phyloP scores from a whole-genome alignment of 2,113 vertebrate species.

The Atherinomorus stipes region DNA sequence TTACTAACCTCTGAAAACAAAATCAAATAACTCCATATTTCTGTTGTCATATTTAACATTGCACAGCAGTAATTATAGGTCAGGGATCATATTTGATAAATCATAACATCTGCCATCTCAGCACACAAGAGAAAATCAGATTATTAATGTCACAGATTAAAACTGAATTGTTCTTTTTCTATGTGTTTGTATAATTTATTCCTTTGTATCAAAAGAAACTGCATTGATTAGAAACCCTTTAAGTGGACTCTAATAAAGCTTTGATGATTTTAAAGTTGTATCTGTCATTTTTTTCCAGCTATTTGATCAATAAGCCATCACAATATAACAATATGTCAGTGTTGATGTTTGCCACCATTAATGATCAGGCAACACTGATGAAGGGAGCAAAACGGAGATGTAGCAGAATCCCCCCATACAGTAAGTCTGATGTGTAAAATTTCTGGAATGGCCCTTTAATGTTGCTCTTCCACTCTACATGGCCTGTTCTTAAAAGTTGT shows the following conservation, averaged over 20 bases:
- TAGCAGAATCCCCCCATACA: no score
- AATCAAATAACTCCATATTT: constrained; percentile 2
- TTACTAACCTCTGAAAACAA: no score
- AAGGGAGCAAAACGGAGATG: no score
- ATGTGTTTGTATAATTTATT: constrained; percentile 22
- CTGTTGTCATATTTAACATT: background rate
- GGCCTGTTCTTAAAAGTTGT: no score
- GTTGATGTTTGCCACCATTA: no score
- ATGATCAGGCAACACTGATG: no score
- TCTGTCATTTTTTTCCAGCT: background rate
- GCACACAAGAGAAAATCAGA: background rate
- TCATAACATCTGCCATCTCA: background rate
- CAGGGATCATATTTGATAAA: constrained; percentile 8
- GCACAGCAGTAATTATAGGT: constrained; percentile 4
- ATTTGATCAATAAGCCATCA: background rate
- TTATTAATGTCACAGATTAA: background rate
- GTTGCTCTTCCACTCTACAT: no score
- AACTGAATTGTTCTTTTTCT: background rate
- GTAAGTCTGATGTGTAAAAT: no score
- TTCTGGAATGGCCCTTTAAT: no score
- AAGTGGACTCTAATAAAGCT: background rate
- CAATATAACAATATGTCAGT: background rate
- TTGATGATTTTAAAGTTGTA: constrained; percentile 17
- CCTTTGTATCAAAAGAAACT: background rate
- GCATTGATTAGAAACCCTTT: background rate